Conservation (phyloP, 2,888 invertebrate species). For the Heliconius erato region DNA sequence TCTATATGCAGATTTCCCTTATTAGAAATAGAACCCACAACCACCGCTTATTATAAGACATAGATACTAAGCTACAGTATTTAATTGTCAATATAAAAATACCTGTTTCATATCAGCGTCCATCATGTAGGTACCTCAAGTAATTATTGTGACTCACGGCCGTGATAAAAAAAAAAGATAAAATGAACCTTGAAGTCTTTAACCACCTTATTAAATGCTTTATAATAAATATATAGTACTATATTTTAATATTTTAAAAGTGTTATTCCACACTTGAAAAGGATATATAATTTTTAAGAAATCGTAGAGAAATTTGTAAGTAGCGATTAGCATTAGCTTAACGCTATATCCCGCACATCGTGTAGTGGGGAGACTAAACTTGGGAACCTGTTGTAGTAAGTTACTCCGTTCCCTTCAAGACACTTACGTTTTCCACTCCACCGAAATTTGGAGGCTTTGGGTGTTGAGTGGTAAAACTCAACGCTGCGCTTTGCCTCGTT, state of each 20-base stretch:
- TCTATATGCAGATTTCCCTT: too few species aligned
- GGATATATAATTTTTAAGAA: neutral
- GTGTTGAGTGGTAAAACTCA: neutral
- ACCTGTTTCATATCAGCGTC: slow-evolving; percentile 10
- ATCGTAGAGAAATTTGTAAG: neutral
- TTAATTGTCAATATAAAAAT: slow-evolving; percentile 2
- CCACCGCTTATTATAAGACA: neutral
- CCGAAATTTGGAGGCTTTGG: neutral
- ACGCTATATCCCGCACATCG: too few species aligned
- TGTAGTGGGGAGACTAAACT: too few species aligned
- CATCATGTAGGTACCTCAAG: slow-evolving; percentile 4
- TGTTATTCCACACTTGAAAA: neutral
- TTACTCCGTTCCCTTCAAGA: too few species aligned
- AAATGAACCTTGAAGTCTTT: slow-evolving; percentile 16
- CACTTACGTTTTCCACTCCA: too few species aligned
- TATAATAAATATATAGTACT: slow-evolving; percentile 14
- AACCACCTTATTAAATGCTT: slow-evolving; percentile 8
- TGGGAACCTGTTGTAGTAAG: neutral
- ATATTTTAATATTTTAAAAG: neutral
- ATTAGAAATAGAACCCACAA: neutral
- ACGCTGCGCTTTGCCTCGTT: neutral
- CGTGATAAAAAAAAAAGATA: slow-evolving; percentile 25
- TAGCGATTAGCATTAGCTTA: too few species aligned
- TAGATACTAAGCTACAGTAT: neutral
- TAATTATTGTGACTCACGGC: slow-evolving; percentile 26